phyloP scores from a whole-genome alignment of 2,888 invertebrate genomes.

The Balanococcus diminutus region DNA sequence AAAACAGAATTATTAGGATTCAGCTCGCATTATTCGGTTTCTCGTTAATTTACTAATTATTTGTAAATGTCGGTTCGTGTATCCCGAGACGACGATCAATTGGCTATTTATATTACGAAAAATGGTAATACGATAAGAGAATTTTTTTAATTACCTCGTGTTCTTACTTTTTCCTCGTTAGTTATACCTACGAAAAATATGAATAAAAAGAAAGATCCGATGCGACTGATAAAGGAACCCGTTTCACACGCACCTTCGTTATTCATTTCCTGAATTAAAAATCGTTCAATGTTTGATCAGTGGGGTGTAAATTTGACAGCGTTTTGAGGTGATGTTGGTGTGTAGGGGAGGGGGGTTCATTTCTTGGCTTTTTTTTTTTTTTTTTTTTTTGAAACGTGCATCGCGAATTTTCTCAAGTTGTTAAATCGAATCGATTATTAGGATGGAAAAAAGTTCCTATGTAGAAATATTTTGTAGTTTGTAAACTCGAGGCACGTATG shows the following conservation, averaged over 20 bases:
- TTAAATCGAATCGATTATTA: background rate
- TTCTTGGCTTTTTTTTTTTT: no score
- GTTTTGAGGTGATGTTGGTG: background rate
- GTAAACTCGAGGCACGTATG: background rate
- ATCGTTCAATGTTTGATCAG: slow-evolving; percentile 25
- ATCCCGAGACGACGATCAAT: background rate
- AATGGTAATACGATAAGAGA: background rate
- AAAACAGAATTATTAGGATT: background rate
- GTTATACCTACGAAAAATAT: background rate
- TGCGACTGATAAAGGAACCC: background rate
- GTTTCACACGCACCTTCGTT: slow-evolving; percentile 31
- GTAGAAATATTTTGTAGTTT: background rate
- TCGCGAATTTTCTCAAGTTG: background rate
- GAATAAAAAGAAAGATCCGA: background rate
- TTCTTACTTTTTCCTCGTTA: background rate
- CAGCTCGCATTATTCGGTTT: background rate
- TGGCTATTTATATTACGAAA: slow-evolving; percentile 32
- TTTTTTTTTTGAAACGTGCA: no score
- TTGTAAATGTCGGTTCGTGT: background rate
- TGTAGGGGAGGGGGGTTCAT: background rate
- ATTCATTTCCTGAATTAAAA: slow-evolving; percentile 35
- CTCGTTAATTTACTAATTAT: slow-evolving; percentile 36
- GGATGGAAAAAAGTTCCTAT: background rate
- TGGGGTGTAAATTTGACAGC: slow-evolving; percentile 14
- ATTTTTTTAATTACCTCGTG: slow-evolving; percentile 3